Evolutionary conservation across 1,140 invertebrate genomes (phyloP).

Genomic region (Myzus persicae): DNA sequence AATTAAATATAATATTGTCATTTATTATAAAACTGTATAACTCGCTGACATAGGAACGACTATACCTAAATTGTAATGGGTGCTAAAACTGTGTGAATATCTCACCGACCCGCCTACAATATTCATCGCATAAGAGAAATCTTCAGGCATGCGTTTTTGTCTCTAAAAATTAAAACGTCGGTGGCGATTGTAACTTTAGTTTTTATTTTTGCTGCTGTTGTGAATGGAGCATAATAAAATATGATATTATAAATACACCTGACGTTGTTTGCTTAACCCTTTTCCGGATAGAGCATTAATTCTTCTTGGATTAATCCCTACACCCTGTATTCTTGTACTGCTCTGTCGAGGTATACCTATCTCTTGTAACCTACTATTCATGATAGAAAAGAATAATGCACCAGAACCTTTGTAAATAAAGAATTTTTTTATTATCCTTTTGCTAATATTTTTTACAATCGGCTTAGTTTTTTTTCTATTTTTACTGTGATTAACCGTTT

Average conservation of each 20-base stretch:
- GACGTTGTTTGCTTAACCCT: constrained; percentile 37
- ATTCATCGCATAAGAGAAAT: not conserved
- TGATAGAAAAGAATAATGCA: not conserved
- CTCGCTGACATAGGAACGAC: not conserved
- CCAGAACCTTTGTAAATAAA: not conserved
- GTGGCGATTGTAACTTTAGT: not conserved
- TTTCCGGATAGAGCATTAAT: constrained; percentile 6
- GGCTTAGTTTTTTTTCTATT: constrained; percentile 1
- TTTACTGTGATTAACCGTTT: not conserved
- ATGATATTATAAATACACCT: not conserved
- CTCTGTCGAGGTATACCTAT: not conserved
- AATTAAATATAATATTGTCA: constrained; percentile 23
- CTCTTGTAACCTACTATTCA: not conserved
- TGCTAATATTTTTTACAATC: not conserved
- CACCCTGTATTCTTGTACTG: not conserved
- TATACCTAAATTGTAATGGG: not conserved
- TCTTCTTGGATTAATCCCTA: not conserved
- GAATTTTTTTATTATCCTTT: not conserved
- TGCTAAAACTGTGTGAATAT: not conserved
- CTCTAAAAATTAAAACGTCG: not conserved
- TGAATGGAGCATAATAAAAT: not conserved
- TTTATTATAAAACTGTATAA: not conserved
- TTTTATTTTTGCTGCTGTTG: not conserved
- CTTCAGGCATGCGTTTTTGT: not conserved
- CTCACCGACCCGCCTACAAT: not conserved